Base-by-base conservation (phyloP, 2,113 vertebrate species). In the Tamias sibiricus region DNA sequence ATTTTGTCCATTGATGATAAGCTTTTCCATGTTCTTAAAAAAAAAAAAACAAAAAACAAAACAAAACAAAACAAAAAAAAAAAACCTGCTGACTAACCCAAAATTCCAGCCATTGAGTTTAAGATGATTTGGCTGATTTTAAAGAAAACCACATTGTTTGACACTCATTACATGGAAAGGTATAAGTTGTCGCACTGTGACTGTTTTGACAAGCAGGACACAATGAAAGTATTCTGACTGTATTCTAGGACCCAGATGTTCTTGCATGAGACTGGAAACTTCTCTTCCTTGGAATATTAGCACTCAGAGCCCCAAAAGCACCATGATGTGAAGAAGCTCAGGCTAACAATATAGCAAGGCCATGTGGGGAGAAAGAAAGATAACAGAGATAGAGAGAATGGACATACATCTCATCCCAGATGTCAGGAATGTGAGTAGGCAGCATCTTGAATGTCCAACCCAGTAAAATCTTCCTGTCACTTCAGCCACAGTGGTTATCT, bases 1-100 rank as follows among this genome's bases (percentile, higher is more conserved):
- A 81, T 86, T 47, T 57, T 94, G 28, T 85, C 3, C 20, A n/a
- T n/a, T 74, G 64, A 71, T 71, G 22, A 79, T 93, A 26, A 71
- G 11, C 22, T 69, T 84, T 90, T 80, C 13, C n/a, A 69, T 35
- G 28, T 24, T 84, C 42, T 87, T 81, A 16, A 35, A 24, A 86
- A n/a, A n/a, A n/a, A n/a, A n/a, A n/a, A n/a, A n/a, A n/a, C n/a
- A n/a, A n/a, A n/a, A n/a, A n/a, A n/a, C n/a, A n/a, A n/a, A n/a
- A n/a, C n/a, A n/a, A n/a, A n/a, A n/a, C n/a, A n/a, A n/a, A n/a
- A n/a, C n/a, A n/a, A n/a, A n/a, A n/a, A n/a, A n/a, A n/a, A n/a
- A n/a, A n/a, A n/a, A n/a, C n/a, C n/a, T 71, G 9, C 44, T 89
- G 32, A 80, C 7, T 81, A 28, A 76, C 20, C 91, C 88, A 22